Evolutionary conservation across 1,140 invertebrate genomes (phyloP).

Genomic region (Drosophila persimilis): DNA sequence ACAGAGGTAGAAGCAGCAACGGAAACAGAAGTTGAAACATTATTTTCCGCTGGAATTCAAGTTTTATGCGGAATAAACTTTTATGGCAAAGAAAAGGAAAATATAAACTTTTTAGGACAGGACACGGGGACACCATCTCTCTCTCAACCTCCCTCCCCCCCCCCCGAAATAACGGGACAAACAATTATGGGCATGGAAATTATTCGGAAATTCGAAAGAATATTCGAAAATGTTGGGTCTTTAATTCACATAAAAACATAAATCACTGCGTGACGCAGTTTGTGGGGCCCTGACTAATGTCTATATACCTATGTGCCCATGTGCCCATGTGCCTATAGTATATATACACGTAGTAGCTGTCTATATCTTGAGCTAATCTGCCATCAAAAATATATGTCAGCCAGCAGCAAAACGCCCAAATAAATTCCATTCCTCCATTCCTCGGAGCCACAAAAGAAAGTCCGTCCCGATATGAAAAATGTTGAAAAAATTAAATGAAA

Average conservation of each 20-base stretch:
- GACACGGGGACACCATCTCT: not conserved
- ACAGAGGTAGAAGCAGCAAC: conserved; percentile 8
- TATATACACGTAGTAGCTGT: not conserved
- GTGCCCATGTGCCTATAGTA: too few relatives aligned
- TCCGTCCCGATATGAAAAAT: conserved; percentile 3
- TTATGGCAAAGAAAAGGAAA: not conserved
- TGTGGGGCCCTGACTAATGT: conserved; percentile 33
- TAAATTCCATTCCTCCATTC: conserved; percentile 42
- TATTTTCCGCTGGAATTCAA: too few relatives aligned
- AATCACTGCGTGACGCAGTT: conserved; percentile 49
- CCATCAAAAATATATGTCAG: conserved; percentile 63
- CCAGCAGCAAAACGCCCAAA: conserved; percentile 31
- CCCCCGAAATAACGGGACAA: too few relatives aligned
- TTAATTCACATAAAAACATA: conserved; percentile 10
- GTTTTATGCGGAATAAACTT: conserved; percentile 1
- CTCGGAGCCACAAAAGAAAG: conserved; percentile 15
- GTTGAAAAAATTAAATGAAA: conserved; percentile 28
- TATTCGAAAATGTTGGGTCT: too few relatives aligned
- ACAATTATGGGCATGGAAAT: too few relatives aligned
- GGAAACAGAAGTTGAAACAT: too few relatives aligned
- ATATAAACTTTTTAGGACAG: not conserved
- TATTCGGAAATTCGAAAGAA: too few relatives aligned
- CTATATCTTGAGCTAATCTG: conserved; percentile 45
- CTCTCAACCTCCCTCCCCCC: too few relatives aligned
- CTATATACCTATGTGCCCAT: not conserved